Conservation (phyloP, 37 sponge, comb jelly and placozoan genomes). For the Mnemiopsis leidyi region DNA sequence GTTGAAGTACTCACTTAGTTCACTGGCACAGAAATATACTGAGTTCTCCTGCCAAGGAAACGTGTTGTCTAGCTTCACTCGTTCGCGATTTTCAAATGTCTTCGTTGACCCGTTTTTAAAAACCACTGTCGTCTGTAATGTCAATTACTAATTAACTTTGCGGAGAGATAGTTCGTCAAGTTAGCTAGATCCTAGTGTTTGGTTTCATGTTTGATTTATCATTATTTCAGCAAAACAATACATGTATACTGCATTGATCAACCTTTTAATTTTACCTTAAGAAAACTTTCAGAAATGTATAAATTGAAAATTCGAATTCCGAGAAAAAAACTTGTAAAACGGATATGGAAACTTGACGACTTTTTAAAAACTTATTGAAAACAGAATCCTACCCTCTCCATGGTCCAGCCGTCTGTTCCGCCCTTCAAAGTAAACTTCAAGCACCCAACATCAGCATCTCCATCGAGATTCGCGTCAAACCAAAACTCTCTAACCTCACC, state of each 20-base stretch:
- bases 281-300: too few relatives aligned
- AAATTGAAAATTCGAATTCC: too few relatives aligned
- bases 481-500: background rate
- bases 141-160: too few relatives aligned
- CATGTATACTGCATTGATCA: too few relatives aligned
- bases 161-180: too few relatives aligned
- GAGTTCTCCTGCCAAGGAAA: background rate
- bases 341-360: too few relatives aligned
- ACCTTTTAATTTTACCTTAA: too few relatives aligned
- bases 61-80: background rate
- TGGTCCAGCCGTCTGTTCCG: background rate
- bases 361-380: too few relatives aligned
- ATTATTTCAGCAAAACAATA: too few relatives aligned
- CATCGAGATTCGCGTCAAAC: background rate
- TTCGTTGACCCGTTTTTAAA: background rate
- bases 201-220: too few relatives aligned
- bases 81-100: background rate
- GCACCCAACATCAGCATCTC: background rate
- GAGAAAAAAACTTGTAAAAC: too few relatives aligned
- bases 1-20: background rate
- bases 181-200: too few relatives aligned
- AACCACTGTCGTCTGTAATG: background rate
- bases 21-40: background rate
- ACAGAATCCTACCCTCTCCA: background rate
- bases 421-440: background rate